These are phyloP conservation scores for Ageneiosus marmoratus DNA, from an alignment of 2,113 vertebrate genomes.

Conservation along the genomic window DNA sequence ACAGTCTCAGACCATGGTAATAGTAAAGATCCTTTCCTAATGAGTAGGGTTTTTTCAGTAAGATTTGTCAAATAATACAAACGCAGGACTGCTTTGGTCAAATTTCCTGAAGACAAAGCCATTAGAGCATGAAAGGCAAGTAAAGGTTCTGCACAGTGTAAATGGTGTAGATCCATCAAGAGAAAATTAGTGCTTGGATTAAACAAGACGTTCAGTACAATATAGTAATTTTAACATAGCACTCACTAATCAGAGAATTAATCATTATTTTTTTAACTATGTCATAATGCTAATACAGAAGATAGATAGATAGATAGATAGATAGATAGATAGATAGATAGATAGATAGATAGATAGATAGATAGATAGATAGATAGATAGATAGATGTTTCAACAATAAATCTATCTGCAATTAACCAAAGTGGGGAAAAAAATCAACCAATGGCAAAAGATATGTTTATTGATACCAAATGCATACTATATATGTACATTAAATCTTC, in stretches of 20 bases:
- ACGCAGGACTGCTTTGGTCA: neutral
- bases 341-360: too few relatives aligned
- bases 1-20: slow-evolving; percentile 26
- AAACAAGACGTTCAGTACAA: too few relatives aligned
- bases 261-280: too few relatives aligned
- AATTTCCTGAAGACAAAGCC: slow-evolving; percentile 29
- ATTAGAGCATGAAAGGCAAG: neutral
- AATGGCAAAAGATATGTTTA: neutral
- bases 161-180: slow-evolving; percentile 31
- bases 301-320: too few relatives aligned
- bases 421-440: neutral
- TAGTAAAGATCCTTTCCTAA: slow-evolving; percentile 21
- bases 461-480: too few relatives aligned
- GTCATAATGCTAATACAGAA: too few relatives aligned
- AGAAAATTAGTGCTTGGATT: slow-evolving; percentile 26
- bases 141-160: neutral
- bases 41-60: neutral
- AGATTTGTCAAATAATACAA: neutral
- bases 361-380: too few relatives aligned
- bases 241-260: slow-evolving; percentile 23
- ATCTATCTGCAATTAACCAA: neutral
- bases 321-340: too few relatives aligned
- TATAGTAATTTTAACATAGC: slow-evolving; percentile 28
- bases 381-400: neutral
- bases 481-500: neutral